Evolutionary conservation across 2,113 vertebrate species (phyloP).

Genomic region (Ondatra zibethicus): DNA sequence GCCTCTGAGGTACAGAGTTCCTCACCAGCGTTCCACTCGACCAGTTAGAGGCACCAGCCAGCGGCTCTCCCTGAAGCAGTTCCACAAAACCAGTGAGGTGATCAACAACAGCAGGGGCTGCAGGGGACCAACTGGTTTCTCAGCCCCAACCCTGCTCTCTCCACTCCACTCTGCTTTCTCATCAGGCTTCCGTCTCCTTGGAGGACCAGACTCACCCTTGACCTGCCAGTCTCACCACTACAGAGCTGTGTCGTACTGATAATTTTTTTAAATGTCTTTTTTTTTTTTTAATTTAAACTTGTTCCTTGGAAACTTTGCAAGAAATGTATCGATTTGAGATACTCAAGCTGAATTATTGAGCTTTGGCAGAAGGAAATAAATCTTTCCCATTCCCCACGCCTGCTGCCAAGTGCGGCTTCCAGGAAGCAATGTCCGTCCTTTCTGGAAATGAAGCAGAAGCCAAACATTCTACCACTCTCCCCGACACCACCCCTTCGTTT

Average conservation of each 20-base stretch:
- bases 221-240: not conserved
- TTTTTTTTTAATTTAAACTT: conserved; percentile 78
- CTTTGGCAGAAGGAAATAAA: conserved; percentile 85
- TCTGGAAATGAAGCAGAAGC: conserved; percentile 86
- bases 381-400: conserved; percentile 82
- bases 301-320: conserved; percentile 83
- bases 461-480: conserved; percentile 81
- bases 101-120: accelerated
- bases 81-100: not conserved
- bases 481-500: conserved; percentile 19
- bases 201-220: conserved; percentile 51
- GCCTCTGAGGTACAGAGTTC: not conserved
- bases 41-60: accelerated
- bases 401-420: conserved; percentile 86
- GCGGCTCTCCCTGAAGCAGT: not conserved
- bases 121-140: not conserved
- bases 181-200: not conserved
- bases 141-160: not conserved
- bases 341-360: conserved; percentile 80
- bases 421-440: conserved; percentile 85
- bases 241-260: conserved; percentile 55
- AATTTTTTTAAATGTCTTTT: conserved; percentile 76
- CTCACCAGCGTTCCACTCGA: accelerated
- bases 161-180: not conserved
- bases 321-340: conserved; percentile 86